Evolutionary conservation across 2,888 invertebrate genomes (phyloP), one percentile per base, ranked within the genome.

Genomic region (Salpingus planirostris): DNA sequence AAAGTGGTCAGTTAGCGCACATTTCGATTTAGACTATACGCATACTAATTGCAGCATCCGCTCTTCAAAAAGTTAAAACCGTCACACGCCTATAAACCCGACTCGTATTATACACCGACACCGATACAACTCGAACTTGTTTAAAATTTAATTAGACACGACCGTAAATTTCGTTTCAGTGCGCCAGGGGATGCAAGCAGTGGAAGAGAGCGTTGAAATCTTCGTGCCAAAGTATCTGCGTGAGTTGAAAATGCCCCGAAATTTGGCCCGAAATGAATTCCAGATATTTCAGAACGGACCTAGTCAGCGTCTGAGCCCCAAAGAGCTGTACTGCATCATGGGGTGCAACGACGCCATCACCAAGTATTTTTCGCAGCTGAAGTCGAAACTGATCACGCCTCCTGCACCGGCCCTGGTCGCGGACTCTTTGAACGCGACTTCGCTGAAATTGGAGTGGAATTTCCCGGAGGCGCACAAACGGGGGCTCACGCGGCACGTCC

Each of bases 321-420:
- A 80, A 52, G 78, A 80, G 57, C 64, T 84, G 11, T 82, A 83
- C 56, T 87, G 87, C 56, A 78, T 83, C 15, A 78, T 83, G 67
- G 87, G 88, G 32, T 89, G 89, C 61, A 83, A 83, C 57, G 80
- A 80, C 55, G 88, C 86, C 28, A 66, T 86, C 29, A 80, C 78
- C 49, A 71, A 76, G 34, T 87, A 87, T 60, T 79, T 79, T 49
- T 76, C 80, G 53, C 73, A 75, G 55, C 64, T 86, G 36, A 44
- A 59, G 74, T 76, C 72, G 52, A 68, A 78, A 50, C 72, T 86
- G 38, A 81, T 80, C 1, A 74, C 70, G 8, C 82, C 83, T 15
- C 70, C 78, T 8, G 77, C 83, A 2, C 88, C 88, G 5, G 81
- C 81, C 2, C 64, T 89, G 28, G 80, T 86, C 3, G 80, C 85